Evolutionary conservation across 2,797 vertebrate genomes (phyloP).

Genomic region (Coregonus ussuriensis): DNA sequence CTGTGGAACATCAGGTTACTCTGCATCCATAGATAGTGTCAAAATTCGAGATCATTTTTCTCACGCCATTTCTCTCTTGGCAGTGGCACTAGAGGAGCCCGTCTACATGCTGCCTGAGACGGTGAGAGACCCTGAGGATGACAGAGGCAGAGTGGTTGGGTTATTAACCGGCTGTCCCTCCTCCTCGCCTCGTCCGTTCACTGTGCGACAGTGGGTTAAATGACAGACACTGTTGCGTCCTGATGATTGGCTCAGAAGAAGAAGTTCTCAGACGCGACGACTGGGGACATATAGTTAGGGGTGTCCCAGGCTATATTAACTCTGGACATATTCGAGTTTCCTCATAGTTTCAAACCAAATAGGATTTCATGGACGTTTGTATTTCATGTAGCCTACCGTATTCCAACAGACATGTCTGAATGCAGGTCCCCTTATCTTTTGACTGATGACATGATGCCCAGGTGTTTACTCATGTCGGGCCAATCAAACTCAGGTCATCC

Average conservation of each 20-base stretch:
- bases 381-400: too few relatives aligned
- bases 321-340: too few relatives aligned
- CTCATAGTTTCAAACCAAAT: too few relatives aligned
- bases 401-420: too few relatives aligned
- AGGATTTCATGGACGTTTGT: too few relatives aligned
- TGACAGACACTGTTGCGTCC: background rate
- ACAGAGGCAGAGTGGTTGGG: constrained; percentile 30
- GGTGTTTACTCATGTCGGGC: background rate
- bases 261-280: constrained; percentile 3
- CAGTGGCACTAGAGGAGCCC: constrained; percentile 26
- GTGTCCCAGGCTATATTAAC: too few relatives aligned
- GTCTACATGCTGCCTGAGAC: constrained; percentile 22
- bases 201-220: constrained; percentile 8
- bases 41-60: background rate
- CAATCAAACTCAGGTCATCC: background rate
- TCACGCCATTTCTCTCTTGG: background rate
- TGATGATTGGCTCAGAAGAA: background rate
- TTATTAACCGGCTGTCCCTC: constrained; percentile 9
- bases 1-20: background rate
- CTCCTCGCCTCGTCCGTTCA: background rate
- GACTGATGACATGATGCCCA: background rate
- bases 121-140: too few relatives aligned
- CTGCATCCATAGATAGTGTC: background rate
- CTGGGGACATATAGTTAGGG: background rate
- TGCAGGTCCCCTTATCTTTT: background rate